Evolutionary conservation across 2,888 invertebrate genomes (phyloP).

Genomic region (Zootermopsis nevadensis): DNA sequence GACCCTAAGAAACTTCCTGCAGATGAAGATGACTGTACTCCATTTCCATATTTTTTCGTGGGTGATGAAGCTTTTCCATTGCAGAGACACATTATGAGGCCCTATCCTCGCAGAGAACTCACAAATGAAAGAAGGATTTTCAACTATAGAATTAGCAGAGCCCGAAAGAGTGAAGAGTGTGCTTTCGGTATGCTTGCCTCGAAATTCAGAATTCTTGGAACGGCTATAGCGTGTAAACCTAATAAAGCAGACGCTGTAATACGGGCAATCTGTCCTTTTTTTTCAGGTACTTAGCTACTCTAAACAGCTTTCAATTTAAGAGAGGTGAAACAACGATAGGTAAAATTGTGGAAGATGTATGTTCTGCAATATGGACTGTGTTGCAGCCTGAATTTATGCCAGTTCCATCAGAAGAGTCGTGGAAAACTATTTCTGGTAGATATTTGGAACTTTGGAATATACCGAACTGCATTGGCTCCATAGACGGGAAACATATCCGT

Average conservation of each 20-base stretch:
- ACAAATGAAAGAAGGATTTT: slow-evolving; percentile 43
- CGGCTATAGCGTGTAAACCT: not conserved
- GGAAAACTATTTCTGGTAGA: slow-evolving; percentile 3
- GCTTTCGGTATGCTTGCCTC: slow-evolving; percentile 48
- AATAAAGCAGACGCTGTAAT: slow-evolving; percentile 13
- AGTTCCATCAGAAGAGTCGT: not conserved
- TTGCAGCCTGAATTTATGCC: slow-evolving; percentile 1
- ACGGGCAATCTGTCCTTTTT: not conserved
- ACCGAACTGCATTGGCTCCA: slow-evolving; percentile 21
- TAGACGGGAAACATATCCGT: slow-evolving; percentile 28
- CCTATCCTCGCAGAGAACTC: slow-evolving; percentile 45
- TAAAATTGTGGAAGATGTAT: not conserved
- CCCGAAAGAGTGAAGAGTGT: slow-evolving; percentile 47
- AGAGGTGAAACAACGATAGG: not conserved
- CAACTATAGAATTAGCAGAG: slow-evolving; percentile 46
- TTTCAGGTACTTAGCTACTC: not conserved
- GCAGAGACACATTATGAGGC: slow-evolving; percentile 42
- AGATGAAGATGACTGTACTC: not conserved
- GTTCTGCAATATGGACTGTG: not conserved
- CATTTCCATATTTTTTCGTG: slow-evolving; percentile 43
- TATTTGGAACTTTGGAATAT: slow-evolving; percentile 39
- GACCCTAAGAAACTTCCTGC: not conserved
- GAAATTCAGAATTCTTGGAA: slow-evolving; percentile 39
- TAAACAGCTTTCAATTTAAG: too few relatives aligned
- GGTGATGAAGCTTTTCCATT: slow-evolving; percentile 51